Evolutionary conservation across 2,113 vertebrate species (phyloP), one percentile per base, ranked within the genome.

Genomic region (Pachypanchax playfairii): DNA sequence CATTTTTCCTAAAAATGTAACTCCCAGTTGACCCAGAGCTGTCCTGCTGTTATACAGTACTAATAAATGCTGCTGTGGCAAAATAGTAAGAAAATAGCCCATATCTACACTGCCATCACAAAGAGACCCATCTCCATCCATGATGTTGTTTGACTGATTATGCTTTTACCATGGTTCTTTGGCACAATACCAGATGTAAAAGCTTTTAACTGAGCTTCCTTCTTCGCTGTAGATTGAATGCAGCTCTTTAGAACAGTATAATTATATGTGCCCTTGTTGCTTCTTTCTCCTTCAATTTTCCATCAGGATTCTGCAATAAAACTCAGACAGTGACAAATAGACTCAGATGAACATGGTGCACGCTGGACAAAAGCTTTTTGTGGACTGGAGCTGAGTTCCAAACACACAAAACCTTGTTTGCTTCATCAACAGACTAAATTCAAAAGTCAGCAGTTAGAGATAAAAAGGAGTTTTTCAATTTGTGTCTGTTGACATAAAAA

Each of bases 151-250:
- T 80, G 54, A 81, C 47, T 38, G 41, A 76, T 79, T 52, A 63
- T 24, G 70, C 72, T 73, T 68, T 81, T 60, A 68, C 52, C 48
- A 73, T 42, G 58, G 57, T 53, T 65, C 21, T 51, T 68, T 77
- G 73, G 48, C 59, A 56, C 53, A 28, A 63, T n/a, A 61, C 63
- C 63, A 74, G 36, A 75, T 60, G 35, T 46, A 39, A 73, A 72
- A 70, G 52, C 60, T 46, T 72, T 70, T 61, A 66, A 68, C 63
- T 54, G 28, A 65, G 31, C 39, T 28, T 62, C 42, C 20, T 57
- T 51, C 46, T 28, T 33, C 21, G 33, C 28, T 58, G 63, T 18
- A 26, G 51, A 54, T 11, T 50, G 44, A 44, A 65, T 47, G 50
- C 26, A 20, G 54, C 58, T 51, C 39, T 46, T 76, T 36, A 74